These are phyloP conservation scores for Rallus limicola DNA, from an alignment of 2,113 vertebrate species.

Conservation along the genomic window DNA sequence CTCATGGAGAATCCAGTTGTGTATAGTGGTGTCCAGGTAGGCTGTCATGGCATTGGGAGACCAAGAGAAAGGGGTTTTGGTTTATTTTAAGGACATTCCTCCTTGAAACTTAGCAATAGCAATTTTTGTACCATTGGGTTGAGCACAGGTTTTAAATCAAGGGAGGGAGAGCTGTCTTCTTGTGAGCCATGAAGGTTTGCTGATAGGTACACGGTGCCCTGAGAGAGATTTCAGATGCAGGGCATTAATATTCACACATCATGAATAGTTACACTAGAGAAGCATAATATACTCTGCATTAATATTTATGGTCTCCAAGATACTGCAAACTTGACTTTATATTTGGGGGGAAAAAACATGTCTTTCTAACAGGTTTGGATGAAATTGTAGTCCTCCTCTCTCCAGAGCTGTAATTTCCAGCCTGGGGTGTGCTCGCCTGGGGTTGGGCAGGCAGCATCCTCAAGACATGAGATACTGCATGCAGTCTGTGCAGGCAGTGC, in stretches of 20 bases:
- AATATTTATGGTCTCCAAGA: background rate
- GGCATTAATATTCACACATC: background rate
- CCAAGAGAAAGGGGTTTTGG: background rate
- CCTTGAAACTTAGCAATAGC: background rate
- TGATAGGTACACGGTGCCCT: background rate
- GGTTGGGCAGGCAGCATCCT: background rate
- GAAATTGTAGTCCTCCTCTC: background rate
- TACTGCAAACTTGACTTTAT: background rate
- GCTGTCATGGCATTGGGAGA: background rate
- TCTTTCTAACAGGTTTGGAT: background rate
- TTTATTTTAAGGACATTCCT: background rate
- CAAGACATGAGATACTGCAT: fast-evolving
- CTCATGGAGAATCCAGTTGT: background rate
- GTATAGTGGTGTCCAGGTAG: fast-evolving
- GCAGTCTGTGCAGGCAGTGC: fast-evolving
- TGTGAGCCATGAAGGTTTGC: background rate
- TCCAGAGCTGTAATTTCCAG: background rate
- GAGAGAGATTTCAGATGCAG: background rate
- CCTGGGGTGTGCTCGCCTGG: background rate
- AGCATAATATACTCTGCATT: background rate
- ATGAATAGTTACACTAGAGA: background rate
- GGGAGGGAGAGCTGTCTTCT: background rate
- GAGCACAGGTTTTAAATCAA: background rate
- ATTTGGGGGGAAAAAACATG: background rate
- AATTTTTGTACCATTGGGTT: background rate